These are phyloP conservation scores for Patella depressa DNA, from an alignment of 2,888 invertebrate genomes.

Conservation along the genomic window DNA sequence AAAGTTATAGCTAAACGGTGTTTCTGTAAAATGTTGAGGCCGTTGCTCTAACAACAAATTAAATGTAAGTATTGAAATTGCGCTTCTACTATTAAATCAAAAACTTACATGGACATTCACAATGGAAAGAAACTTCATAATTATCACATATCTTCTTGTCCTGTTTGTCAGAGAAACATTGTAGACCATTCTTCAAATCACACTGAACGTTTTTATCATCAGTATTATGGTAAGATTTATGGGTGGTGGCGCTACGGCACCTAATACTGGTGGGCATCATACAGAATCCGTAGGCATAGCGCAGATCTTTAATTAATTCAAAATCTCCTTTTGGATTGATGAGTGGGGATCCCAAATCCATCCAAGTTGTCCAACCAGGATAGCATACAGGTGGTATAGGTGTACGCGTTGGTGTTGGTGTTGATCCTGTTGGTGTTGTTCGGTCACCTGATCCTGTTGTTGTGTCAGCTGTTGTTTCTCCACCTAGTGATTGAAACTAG, in stretches of 20 bases:
- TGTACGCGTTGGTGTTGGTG: conserved; percentile 19
- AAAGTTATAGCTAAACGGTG: no score
- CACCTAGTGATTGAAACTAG: not conserved
- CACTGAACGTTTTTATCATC: conserved; percentile 49
- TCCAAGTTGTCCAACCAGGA: conserved; percentile 52
- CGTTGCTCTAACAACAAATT: no score
- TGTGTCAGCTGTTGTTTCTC: not conserved
- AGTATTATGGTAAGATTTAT: conserved; percentile 42
- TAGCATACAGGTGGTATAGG: conserved; percentile 45
- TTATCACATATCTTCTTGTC: conserved; percentile 51
- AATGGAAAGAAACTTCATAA: conserved; percentile 65
- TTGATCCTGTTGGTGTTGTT: conserved; percentile 27
- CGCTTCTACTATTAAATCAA: no score
- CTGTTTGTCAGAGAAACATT: conserved; percentile 74
- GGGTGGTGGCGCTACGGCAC: conserved; percentile 47
- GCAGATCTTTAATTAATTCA: conserved; percentile 46
- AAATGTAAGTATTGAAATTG: no score
- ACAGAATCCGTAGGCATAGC: conserved; percentile 55
- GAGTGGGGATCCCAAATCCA: conserved; percentile 51
- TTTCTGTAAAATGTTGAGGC: no score
- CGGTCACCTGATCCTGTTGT: conserved; percentile 16
- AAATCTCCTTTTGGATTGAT: conserved; percentile 45
- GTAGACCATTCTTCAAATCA: conserved; percentile 79
- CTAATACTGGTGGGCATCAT: conserved; percentile 55
- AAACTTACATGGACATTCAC: conserved; percentile 73